phyloP scores from a whole-genome alignment of 1,140 invertebrate species.

The Brachionus angularis region DNA sequence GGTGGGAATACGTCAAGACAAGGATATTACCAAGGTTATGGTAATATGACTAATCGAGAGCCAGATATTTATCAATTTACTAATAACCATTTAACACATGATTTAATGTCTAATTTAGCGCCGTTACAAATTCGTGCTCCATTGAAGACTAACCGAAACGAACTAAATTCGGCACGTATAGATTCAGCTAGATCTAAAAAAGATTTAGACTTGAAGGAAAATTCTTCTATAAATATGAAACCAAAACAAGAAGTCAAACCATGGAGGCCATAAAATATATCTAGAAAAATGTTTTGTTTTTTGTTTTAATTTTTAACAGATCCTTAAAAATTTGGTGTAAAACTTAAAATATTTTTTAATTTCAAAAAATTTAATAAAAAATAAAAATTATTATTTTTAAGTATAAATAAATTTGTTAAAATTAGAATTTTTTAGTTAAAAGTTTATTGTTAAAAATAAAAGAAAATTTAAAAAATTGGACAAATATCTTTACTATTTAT shows the following conservation, averaged over 20 bases:
- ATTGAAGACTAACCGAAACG: neutral
- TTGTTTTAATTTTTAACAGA: neutral
- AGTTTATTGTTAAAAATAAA: too few relatives aligned
- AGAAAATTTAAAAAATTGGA: too few relatives aligned
- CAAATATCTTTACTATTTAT: too few relatives aligned
- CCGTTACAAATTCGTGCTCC: constrained; percentile 39
- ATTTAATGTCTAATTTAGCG: constrained; percentile 41
- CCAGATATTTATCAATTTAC: constrained; percentile 23
- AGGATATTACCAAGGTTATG: neutral
- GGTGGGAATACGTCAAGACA: neutral
- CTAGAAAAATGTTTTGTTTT: neutral
- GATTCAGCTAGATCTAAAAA: constrained; percentile 2
- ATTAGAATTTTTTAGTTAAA: too few relatives aligned
- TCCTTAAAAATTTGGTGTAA: too few relatives aligned
- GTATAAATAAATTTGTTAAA: too few relatives aligned
- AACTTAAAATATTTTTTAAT: too few relatives aligned
- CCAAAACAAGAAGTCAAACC: constrained; percentile 1
- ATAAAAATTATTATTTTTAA: too few relatives aligned
- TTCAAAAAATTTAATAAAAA: too few relatives aligned
- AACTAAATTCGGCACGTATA: neutral
- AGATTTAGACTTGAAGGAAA: neutral
- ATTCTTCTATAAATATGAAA: constrained; percentile 3
- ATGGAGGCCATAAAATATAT: constrained; percentile 32
- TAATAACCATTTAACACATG: constrained; percentile 31
- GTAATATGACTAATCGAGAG: neutral